Evolutionary conservation across 2,797 vertebrate species (phyloP).

Genomic region (Tangara arthus): DNA sequence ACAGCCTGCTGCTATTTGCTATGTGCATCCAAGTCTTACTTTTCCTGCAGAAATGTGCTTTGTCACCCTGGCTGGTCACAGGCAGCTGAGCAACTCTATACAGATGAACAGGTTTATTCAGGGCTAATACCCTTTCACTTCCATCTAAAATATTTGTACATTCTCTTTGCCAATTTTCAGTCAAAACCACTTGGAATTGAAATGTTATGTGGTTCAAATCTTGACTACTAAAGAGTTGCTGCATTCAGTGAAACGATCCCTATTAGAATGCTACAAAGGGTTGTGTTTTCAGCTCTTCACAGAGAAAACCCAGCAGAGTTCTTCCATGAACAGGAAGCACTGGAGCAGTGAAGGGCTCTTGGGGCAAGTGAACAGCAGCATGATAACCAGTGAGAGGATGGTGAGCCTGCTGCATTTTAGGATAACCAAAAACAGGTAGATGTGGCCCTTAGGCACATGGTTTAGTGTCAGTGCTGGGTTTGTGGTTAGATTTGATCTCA

Average conservation of each 20-base stretch:
- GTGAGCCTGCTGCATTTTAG: background rate
- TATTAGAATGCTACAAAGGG: background rate
- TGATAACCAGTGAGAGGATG: background rate
- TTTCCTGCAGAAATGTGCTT: conserved; percentile 11
- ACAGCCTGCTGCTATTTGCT: background rate
- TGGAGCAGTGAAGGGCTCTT: background rate
- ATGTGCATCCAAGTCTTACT: background rate
- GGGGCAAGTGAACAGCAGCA: background rate
- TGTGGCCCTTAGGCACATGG: background rate
- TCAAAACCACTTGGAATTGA: background rate
- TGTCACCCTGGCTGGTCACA: background rate
- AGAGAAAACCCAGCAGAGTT: background rate
- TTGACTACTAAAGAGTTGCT: background rate
- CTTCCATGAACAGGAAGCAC: background rate
- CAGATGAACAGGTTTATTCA: background rate
- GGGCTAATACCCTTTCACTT: background rate
- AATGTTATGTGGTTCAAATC: background rate
- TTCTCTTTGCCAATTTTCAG: background rate
- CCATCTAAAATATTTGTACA: background rate
- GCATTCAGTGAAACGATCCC: background rate
- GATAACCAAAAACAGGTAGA: background rate
- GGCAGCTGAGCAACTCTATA: background rate
- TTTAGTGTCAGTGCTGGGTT: background rate
- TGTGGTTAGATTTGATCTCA: background rate
- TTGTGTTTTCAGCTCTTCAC: background rate